Evolutionary conservation across 30 jellyfish, hydroid and myxozoan genomes (phyloP).

Genomic region (Hydractinia symbiolongicarpus): DNA sequence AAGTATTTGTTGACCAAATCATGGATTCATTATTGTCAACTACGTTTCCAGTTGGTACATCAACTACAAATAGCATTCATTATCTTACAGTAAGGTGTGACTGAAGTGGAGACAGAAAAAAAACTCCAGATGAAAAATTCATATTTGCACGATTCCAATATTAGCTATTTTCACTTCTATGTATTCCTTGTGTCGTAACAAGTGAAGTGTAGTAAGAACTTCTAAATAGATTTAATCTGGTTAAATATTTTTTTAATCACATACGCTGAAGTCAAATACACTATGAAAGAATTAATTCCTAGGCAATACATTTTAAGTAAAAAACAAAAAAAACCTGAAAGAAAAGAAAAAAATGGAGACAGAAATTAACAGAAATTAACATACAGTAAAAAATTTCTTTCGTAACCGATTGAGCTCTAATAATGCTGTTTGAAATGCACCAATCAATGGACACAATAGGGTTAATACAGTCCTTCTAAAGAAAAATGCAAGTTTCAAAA

Average conservation of each 20-base stretch:
- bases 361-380: too few relatives aligned
- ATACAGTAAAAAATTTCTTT: too few relatives aligned
- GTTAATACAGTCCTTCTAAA: neutral
- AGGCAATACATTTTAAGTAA: too few relatives aligned
- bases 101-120: neutral
- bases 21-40: neutral
- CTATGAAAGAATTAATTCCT: too few relatives aligned
- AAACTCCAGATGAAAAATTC: neutral
- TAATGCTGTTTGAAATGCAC: constrained; percentile 10
- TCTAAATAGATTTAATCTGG: too few relatives aligned
- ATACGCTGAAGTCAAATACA: too few relatives aligned
- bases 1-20: neutral
- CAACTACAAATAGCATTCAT: neutral
- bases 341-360: too few relatives aligned
- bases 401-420: constrained; percentile 7
- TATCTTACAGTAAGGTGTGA: neutral
- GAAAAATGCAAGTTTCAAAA: neutral
- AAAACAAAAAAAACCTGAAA: too few relatives aligned
- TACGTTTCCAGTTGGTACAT: neutral
- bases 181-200: too few relatives aligned
- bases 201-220: too few relatives aligned
- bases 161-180: neutral
- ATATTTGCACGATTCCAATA: neutral
- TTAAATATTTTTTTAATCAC: too few relatives aligned
- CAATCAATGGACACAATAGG: constrained; percentile 13